Evolutionary conservation across 2,797 vertebrate species (phyloP).

Genomic region (Miichthys miiuy): DNA sequence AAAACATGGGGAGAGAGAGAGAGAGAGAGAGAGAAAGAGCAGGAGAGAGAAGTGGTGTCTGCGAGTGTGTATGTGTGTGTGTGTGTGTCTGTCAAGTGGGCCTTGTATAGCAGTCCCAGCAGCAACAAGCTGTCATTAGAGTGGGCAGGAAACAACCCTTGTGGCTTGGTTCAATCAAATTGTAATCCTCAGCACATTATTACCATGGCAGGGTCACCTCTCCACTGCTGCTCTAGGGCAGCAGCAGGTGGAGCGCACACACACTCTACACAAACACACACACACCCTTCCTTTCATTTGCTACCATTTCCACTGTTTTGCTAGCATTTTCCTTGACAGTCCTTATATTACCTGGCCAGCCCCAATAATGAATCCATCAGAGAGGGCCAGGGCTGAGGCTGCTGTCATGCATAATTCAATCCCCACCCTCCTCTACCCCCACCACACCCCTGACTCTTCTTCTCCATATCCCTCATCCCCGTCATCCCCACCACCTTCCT

Average conservation of each 20-base stretch:
- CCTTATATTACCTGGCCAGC: conserved; percentile 85
- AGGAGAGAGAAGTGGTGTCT: conserved; percentile 19
- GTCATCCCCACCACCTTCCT: conserved; percentile 79
- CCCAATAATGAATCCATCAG: conserved; percentile 90
- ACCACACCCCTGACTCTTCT: conserved; percentile 22
- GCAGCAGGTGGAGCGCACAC: conserved; percentile 77
- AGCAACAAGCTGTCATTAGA: conserved; percentile 87
- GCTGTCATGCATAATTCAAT: conserved; percentile 91
- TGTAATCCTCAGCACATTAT: conserved; percentile 86
- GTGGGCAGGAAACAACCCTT: conserved; percentile 85
- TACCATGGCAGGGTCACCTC: conserved; percentile 86
- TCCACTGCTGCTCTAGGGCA: conserved; percentile 71
- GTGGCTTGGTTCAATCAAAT: conserved; percentile 83
- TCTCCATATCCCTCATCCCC: conserved; percentile 71
- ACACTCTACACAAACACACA: conserved; percentile 16
- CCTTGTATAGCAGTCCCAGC: conserved; percentile 76
- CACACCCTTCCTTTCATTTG: conserved; percentile 44
- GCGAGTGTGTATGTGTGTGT: conserved; percentile 46
- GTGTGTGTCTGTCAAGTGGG: conserved; percentile 77
- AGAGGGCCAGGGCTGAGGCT: conserved; percentile 70
- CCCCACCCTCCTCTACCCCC: background rate
- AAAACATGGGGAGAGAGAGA: conserved; percentile 40
- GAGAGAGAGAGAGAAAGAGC: conserved; percentile 19
- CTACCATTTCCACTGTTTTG: conserved; percentile 70
- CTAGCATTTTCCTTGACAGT: conserved; percentile 82